phyloP scores from a whole-genome alignment of 2,113 vertebrate species.

The Podocnemis expansa region DNA sequence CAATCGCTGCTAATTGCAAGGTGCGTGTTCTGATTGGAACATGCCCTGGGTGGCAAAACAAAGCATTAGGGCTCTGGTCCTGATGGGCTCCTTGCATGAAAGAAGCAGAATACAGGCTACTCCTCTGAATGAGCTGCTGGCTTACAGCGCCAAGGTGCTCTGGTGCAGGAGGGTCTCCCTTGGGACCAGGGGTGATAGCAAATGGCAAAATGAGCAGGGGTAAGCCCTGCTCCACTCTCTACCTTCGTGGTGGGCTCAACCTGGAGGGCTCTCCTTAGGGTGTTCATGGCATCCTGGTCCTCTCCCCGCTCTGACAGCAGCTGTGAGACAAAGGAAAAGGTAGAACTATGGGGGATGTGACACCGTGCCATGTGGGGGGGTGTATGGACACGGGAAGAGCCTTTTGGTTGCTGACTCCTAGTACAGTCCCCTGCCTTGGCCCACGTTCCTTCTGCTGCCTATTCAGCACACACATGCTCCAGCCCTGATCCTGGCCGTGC shows the following conservation, averaged over 20 bases:
- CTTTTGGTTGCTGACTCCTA: neutral
- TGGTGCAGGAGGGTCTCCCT: no score
- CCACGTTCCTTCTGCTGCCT: neutral
- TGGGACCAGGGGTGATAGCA: neutral
- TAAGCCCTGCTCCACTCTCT: neutral
- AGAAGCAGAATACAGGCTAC: neutral
- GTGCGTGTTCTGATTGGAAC: no score
- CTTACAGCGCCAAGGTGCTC: no score
- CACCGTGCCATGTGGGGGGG: no score
- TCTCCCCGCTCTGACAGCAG: slow-evolving; percentile 84
- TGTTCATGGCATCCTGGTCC: slow-evolving; percentile 81
- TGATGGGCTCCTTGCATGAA: no score
- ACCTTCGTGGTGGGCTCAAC: slow-evolving; percentile 88
- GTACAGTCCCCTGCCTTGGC: neutral
- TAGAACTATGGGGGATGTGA: neutral
- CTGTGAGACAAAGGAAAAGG: slow-evolving; percentile 63
- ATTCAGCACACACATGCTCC: accelerated
- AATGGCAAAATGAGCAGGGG: no score
- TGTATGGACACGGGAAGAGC: no score
- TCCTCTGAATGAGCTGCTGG: neutral
- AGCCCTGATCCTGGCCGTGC: neutral
- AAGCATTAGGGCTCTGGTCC: no score
- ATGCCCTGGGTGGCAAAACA: no score
- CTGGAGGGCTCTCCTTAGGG: slow-evolving; percentile 84
- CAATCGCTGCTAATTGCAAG: no score